Evolutionary conservation across 2,113 vertebrate genomes (phyloP).

Genomic region (Fregetta grallaria): DNA sequence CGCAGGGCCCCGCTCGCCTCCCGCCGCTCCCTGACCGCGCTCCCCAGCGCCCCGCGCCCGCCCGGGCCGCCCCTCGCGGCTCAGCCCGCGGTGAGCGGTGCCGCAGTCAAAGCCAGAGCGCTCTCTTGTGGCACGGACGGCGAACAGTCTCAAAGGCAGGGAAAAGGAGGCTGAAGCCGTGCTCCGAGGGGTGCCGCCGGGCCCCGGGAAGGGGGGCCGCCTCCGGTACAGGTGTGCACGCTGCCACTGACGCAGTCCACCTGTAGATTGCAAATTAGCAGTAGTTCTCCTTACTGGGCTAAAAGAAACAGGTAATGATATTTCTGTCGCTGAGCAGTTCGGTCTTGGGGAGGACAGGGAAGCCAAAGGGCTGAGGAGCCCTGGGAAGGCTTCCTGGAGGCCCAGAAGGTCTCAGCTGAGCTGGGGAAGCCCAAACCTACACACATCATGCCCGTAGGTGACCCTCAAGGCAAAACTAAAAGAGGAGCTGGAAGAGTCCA

Average conservation of each 20-base stretch:
- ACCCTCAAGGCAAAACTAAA: background rate
- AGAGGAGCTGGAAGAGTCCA: background rate
- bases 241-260: fast-evolving
- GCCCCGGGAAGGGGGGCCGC: fast-evolving
- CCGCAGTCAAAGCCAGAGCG: background rate
- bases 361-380: background rate
- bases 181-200: background rate
- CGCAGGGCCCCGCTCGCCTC: too few species aligned
- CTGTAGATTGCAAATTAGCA: fast-evolving
- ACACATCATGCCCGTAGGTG: fast-evolving
- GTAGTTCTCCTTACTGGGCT: fast-evolving
- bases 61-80: fast-evolving
- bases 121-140: background rate
- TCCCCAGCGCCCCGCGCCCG: too few species aligned
- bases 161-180: fast-evolving
- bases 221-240: fast-evolving
- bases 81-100: fast-evolving
- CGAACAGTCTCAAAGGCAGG: fast-evolving
- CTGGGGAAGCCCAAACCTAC: background rate
- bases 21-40: too few species aligned
- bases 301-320: fast-evolving
- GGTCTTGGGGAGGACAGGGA: too few species aligned
- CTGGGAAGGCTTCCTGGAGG: background rate
- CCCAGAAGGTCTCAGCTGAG: background rate
- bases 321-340: background rate